Evolutionary conservation across 2,888 invertebrate species (phyloP).

Genomic region (Cerceris rybyensis): DNA sequence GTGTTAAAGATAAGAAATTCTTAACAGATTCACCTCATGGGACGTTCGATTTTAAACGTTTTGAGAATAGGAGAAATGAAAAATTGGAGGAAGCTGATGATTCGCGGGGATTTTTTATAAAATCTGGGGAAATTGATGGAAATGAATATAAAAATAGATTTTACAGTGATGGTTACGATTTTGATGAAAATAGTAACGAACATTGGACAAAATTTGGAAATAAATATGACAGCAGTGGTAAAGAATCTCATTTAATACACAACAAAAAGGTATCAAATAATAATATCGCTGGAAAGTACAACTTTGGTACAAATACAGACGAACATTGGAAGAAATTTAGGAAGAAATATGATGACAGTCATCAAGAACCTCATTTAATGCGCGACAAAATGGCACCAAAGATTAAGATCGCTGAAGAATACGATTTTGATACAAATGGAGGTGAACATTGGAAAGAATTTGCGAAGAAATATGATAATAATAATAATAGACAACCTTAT

Average conservation of each 20-base stretch:
- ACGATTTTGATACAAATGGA: too few species aligned
- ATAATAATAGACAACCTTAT: too few species aligned
- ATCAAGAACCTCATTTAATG: background rate
- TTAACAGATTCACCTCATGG: too few species aligned
- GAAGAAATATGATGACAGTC: background rate
- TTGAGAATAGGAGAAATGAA: too few species aligned
- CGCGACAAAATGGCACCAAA: background rate
- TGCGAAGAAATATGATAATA: too few species aligned
- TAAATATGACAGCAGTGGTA: background rate
- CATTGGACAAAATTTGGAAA: background rate
- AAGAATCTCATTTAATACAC: background rate
- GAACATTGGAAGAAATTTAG: background rate
- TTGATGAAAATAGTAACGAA: background rate
- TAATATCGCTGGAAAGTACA: background rate
- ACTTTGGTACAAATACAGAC: background rate
- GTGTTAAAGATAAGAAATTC: too few species aligned
- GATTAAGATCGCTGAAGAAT: background rate
- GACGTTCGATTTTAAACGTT: too few species aligned
- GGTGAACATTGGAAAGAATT: too few species aligned
- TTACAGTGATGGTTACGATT: background rate
- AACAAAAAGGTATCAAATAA: background rate
- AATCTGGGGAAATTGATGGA: too few species aligned
- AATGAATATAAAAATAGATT: too few species aligned
- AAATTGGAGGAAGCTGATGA: too few species aligned
- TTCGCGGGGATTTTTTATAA: too few species aligned